Percentiles rank a stretch among this genome's conserved stretches.
Conservation (phyloP, 37 sponge, comb jelly and placozoan species). For the Hexactinellida sp. region DNA sequence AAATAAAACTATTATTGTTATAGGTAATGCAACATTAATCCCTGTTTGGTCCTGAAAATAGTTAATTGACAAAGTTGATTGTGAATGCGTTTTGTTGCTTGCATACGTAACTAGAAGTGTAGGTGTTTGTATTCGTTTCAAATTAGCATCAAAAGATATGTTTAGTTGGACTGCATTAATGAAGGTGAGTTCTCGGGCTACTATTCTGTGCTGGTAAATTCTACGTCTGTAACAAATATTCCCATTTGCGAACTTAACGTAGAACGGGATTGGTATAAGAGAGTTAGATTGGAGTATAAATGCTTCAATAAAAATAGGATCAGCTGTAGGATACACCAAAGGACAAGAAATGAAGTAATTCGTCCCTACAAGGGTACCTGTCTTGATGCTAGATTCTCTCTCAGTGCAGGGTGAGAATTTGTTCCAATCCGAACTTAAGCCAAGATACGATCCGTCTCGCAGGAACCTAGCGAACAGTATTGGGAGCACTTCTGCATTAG, state of each 20-base stretch:
- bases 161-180: neutral
- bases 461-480: neutral
- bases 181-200: neutral
- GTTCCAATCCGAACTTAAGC: neutral
- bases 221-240: neutral
- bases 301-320: neutral
- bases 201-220: neutral
- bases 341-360: conserved; percentile 5
- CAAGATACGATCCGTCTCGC: neutral
- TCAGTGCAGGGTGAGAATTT: neutral
- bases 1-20: conserved; percentile 18
- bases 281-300: neutral
- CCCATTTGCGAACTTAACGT: neutral
- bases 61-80: neutral
- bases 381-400: neutral
- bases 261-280: neutral
- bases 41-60: conserved; percentile 2
- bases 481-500: neutral
- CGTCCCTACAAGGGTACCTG: neutral
- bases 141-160: neutral
- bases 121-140: neutral
- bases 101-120: neutral
- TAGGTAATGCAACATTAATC: neutral
- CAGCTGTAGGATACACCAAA: neutral
- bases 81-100: neutral